Conservation (phyloP, 37 sponge, comb jelly and placozoan species). For the Geodia barretti region DNA sequence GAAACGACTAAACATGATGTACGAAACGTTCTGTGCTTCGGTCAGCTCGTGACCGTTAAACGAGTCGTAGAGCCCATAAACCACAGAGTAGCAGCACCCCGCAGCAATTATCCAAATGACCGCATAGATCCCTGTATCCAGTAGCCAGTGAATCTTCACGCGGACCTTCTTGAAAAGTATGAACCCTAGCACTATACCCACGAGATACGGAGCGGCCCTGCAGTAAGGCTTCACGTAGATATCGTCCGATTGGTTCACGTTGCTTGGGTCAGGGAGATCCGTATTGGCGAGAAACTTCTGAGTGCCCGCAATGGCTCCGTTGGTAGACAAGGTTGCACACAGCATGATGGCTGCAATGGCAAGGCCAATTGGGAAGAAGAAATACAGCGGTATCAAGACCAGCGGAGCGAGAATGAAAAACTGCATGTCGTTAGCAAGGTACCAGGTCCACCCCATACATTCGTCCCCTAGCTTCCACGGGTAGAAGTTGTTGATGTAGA, state of each 20-base stretch:
- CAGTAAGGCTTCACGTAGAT: constrained; percentile 75
- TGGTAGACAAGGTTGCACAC: constrained; percentile 12
- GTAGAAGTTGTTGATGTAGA: constrained; percentile 93
- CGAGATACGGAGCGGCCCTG: constrained; percentile 74
- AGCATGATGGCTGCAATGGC: constrained; percentile 9
- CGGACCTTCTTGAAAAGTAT: constrained; percentile 46
- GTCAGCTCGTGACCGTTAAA: constrained; percentile 57
- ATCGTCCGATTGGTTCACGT: neutral
- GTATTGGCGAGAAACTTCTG: constrained; percentile 38
- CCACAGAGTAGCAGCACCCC: constrained; percentile 10
- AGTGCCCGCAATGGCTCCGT: constrained; percentile 55
- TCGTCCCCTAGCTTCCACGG: constrained; percentile 51
- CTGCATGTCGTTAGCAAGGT: constrained; percentile 93
- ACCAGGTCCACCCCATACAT: constrained; percentile 90
- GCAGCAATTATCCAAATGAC: constrained; percentile 38
- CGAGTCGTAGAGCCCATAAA: constrained; percentile 63
- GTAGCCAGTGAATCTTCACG: neutral
- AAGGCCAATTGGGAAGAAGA: constrained; percentile 51
- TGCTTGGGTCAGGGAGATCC: neutral
- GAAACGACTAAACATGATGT: constrained; percentile 59
- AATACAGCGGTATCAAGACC: constrained; percentile 60
- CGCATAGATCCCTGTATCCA: constrained; percentile 21
- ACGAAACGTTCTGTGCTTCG: constrained; percentile 61
- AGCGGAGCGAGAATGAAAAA: constrained; percentile 83
- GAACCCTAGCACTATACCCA: constrained; percentile 81